phyloP scores from a whole-genome alignment of 2,888 invertebrate species.

The Napeogenes inachia region DNA sequence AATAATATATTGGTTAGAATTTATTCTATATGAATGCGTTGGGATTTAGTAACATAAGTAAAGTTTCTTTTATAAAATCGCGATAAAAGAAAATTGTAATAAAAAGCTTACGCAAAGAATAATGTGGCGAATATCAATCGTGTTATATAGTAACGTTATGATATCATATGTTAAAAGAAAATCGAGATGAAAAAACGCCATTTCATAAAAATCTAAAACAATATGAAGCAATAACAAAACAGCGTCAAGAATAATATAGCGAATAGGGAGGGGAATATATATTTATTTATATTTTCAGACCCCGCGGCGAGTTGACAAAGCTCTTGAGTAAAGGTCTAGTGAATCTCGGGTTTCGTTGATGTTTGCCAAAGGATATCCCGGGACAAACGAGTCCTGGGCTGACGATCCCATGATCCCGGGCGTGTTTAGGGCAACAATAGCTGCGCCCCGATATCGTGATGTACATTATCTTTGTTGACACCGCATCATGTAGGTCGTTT shows the following conservation, averaged over 20 bases:
- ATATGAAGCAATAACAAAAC: slow-evolving; percentile 46
- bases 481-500: slow-evolving; percentile 69
- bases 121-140: not conserved
- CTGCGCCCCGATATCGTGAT: slow-evolving; percentile 66
- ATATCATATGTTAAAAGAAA: slow-evolving; percentile 15
- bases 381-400: slow-evolving; percentile 67
- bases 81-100: not conserved
- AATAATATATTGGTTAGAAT: not conserved
- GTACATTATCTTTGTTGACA: slow-evolving; percentile 73
- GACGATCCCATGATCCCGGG: slow-evolving; percentile 64
- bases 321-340: slow-evolving; percentile 70
- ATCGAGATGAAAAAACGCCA: slow-evolving; percentile 13
- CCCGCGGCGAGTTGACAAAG: slow-evolving; percentile 57
- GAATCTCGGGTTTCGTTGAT: slow-evolving; percentile 69
- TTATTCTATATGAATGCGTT: too few species aligned
- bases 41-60: too few species aligned
- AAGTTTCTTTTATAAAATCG: not conserved
- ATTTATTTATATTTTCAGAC: slow-evolving; percentile 63
- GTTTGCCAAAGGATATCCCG: slow-evolving; percentile 73
- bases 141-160: not conserved
- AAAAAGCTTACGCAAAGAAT: not conserved
- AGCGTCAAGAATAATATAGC: slow-evolving; percentile 36
- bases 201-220: slow-evolving; percentile 36
- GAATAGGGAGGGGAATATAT: slow-evolving; percentile 38
- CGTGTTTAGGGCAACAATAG: slow-evolving; percentile 67